A percentile compares a stretch with the other conserved stretches of the same genome.
Evolutionary conservation across 35 echinoderm and acorn worm species (phyloP).

Genomic region (Amphiura filiformis): DNA sequence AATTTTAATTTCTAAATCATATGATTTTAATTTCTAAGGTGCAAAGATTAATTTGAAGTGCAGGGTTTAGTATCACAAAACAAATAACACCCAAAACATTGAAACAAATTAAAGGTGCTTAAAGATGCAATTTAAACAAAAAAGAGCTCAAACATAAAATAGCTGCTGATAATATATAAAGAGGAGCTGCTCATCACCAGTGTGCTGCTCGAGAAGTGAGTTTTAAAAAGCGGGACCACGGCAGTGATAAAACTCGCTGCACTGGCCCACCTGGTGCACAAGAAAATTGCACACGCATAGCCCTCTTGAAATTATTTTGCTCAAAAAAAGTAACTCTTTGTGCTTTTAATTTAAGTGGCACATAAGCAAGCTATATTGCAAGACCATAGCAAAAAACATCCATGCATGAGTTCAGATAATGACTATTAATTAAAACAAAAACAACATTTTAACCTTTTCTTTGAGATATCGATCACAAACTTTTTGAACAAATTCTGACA

Average conservation of each 20-base stretch:
- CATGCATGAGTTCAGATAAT: slow-evolving; percentile 2
- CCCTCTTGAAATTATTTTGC: not conserved
- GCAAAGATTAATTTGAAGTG: not conserved
- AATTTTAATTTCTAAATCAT: no score
- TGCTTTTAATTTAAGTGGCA: not conserved
- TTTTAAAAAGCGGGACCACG: no score
- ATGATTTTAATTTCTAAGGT: not conserved
- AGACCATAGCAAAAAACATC: slow-evolving; percentile 6
- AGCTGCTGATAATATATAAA: not conserved
- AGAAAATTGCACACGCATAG: not conserved
- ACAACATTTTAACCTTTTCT: not conserved
- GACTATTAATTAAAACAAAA: not conserved
- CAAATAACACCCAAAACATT: not conserved
- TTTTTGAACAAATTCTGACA: not conserved
- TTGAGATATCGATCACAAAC: not conserved
- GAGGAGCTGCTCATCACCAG: no score
- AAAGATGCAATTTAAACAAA: not conserved
- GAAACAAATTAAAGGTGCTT: not conserved
- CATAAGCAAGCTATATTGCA: not conserved
- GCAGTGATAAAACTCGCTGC: no score
- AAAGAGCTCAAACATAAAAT: not conserved
- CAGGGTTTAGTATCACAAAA: not conserved
- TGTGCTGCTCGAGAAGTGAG: no score
- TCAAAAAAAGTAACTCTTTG: not conserved
- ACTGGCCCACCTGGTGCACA: no score